Evolutionary conservation across 2,888 invertebrate species (phyloP).

Genomic region (Adela reaumurella): DNA sequence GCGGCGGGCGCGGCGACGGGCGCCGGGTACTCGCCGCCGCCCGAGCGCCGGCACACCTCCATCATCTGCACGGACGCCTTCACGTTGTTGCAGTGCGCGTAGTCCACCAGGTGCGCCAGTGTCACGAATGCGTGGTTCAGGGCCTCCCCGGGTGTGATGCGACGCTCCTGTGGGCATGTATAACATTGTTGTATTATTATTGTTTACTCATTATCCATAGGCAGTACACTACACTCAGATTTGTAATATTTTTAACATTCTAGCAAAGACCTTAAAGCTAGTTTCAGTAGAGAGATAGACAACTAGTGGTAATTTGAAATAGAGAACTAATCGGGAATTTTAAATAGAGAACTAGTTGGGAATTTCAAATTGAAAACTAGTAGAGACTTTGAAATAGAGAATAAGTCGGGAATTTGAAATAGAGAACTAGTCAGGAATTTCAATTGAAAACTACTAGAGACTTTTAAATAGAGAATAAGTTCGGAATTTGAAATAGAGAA

Average conservation of each 20-base stretch:
- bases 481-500: too few species aligned
- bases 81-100: conserved; percentile 94
- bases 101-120: conserved; percentile 89
- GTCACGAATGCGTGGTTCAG: conserved; percentile 93
- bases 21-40: conserved; percentile 33
- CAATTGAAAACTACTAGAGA: too few species aligned
- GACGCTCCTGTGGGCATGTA: conserved; percentile 68
- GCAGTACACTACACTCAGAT: too few species aligned
- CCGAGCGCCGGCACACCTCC: conserved; percentile 66
- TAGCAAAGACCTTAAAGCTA: conserved; percentile 1
- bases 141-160: conserved; percentile 95
- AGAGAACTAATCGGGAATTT: too few species aligned
- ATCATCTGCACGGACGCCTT: conserved; percentile 98
- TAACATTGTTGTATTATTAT: too few species aligned
- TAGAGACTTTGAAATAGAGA: too few species aligned
- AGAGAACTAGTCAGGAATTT: too few species aligned
- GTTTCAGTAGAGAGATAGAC: conserved; percentile 2
- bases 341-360: too few species aligned
- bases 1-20: conserved; percentile 42
- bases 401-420: too few species aligned
- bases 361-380: too few species aligned
- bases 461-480: too few species aligned
- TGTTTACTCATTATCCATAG: too few species aligned
- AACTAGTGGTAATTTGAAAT: background rate
- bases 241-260: conserved; percentile 5